Evolutionary conservation across 1,140 invertebrate species (phyloP), one percentile per base, ranked within the genome.

Genomic region (Drosophila paulistorum): DNA sequence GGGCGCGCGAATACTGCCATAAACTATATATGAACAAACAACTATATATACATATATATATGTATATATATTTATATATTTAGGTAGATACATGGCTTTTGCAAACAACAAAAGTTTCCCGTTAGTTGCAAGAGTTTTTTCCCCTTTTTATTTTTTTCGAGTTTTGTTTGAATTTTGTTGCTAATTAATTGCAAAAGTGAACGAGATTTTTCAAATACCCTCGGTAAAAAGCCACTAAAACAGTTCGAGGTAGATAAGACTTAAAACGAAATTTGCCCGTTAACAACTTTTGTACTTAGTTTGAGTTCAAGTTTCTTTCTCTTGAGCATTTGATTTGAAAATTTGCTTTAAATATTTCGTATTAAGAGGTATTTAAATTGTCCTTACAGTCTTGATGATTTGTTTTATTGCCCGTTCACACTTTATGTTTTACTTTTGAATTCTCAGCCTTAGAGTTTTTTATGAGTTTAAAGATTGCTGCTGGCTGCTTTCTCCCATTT

Each of bases 111-210:
- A 68, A 76, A 89, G 75, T 71, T 82, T 60, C 77, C 70, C 65
- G 51, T 39, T 71, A 74, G 71, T 77, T 89, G 58, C 71, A 66
- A 87, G 77, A 80, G 17, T 4, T 51, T 51, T 11, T 37, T 74
- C 61, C 62, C 68, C 45, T 72, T 83, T 26, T 26, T 23, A 23
- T 26, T 73, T 70, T 65, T 68, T 60, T 45, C 65, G 66, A 89
- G 84, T 84, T 84, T 59, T 87, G 84, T 87, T 89, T 84, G 85
- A 81, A 84, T 84, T 89, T 81, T 84, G 84, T 81, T 89, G 84
- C 80, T 89, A 89, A 89, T 89, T 89, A 89, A 89, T 89, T 89
- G 84, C 84, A 65, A 89, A 89, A 89, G 77, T 74, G 74, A 68
- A 64, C 59, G 63, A 71, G 48, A 60, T 67, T 51, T 48, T 39